These are phyloP conservation scores for Polymixis flavicincta DNA, from an alignment of 2,888 invertebrate genomes.

Conservation along the genomic window DNA sequence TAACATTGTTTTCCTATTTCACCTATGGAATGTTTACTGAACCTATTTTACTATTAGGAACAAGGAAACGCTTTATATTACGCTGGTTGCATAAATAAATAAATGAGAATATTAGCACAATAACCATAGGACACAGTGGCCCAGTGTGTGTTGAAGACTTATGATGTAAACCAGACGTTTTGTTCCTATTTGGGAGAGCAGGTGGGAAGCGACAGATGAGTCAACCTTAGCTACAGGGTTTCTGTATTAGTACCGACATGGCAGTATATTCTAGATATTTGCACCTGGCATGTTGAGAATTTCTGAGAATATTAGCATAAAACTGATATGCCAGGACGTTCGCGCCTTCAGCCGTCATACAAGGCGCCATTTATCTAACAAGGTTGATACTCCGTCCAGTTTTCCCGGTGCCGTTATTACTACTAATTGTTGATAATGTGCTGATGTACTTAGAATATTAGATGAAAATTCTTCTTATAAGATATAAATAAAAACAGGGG, in stretches of 20 bases:
- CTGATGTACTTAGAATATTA: constrained; percentile 52
- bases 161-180: constrained; percentile 48
- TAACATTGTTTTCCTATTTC: constrained; percentile 45
- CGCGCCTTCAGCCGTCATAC: constrained; percentile 67
- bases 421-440: constrained; percentile 71
- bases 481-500: constrained; percentile 7
- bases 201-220: constrained; percentile 34
- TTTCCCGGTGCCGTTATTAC: constrained; percentile 71
- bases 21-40: constrained; percentile 52
- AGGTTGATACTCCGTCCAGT: constrained; percentile 69
- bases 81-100: constrained; percentile 45
- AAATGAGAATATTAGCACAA: constrained; percentile 49
- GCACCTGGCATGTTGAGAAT: constrained; percentile 41
- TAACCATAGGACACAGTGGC: constrained; percentile 39
- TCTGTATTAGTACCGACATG: constrained; percentile 11
- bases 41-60: constrained; percentile 51
- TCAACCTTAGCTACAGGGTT: constrained; percentile 12
- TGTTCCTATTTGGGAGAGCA: constrained; percentile 34
- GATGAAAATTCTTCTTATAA: constrained; percentile 20
- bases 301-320: constrained; percentile 71
- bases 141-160: constrained; percentile 36
- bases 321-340: constrained; percentile 64
- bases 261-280: constrained; percentile 20
- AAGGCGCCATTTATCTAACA: constrained; percentile 72
- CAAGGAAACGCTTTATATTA: constrained; percentile 45